Evolutionary conservation across 2,888 invertebrate species (phyloP).

Genomic region (Scaptomyza caliginosa): DNA sequence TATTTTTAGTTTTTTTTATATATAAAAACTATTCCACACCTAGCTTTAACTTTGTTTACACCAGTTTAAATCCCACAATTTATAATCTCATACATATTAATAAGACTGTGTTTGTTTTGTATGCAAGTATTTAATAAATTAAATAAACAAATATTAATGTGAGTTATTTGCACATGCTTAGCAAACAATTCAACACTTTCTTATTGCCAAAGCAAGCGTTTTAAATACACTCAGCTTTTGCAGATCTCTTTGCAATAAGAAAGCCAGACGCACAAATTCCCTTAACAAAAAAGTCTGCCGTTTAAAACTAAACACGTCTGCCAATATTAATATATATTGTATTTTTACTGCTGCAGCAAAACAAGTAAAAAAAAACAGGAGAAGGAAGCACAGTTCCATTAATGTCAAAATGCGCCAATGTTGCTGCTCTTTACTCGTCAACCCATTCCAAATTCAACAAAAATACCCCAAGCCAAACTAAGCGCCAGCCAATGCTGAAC

Average conservation of each 20-base stretch:
- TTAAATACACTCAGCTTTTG: conserved; percentile 1
- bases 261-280: conserved; percentile 10
- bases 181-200: conserved; percentile 24
- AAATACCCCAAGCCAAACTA: neutral
- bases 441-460: neutral
- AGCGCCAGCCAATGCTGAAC: neutral
- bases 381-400: conserved; percentile 34
- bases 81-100: too few relatives aligned
- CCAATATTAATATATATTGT: conserved; percentile 59
- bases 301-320: conserved; percentile 58
- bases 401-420: conserved; percentile 52
- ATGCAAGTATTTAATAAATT: neutral
- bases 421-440: conserved; percentile 16
- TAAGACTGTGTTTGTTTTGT: neutral
- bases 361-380: neutral
- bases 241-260: neutral
- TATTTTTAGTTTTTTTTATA: too few relatives aligned
- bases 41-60: too few relatives aligned
- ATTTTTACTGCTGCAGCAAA: conserved; percentile 16
- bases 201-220: conserved; percentile 3
- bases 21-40: too few relatives aligned
- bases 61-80: too few relatives aligned
- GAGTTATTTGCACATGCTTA: conserved; percentile 1
- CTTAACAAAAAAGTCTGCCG: conserved; percentile 9
- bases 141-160: conserved; percentile 11